phyloP scores from a whole-genome alignment of 2,797 vertebrate genomes.

The Paratrypauchen microcephalus region DNA sequence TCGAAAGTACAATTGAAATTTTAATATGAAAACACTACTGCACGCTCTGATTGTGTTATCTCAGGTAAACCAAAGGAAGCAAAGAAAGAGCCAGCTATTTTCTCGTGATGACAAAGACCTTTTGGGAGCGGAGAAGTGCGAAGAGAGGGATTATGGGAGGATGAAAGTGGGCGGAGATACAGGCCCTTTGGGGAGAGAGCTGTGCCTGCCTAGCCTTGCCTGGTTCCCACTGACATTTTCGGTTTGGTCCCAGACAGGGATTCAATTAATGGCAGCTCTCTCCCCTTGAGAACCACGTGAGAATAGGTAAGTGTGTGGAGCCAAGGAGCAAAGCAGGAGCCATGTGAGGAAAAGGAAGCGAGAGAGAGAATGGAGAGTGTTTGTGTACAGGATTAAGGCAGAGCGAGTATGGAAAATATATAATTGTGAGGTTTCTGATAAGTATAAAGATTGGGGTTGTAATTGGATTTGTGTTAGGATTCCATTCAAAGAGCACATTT shows the following conservation, averaged over 20 bases:
- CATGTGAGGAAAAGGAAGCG: not conserved
- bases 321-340: constrained; percentile 38
- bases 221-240: constrained; percentile 41
- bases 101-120: constrained; percentile 59
- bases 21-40: not conserved
- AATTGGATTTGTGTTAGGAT: not conserved
- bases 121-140: constrained; percentile 43
- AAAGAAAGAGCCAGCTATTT: constrained; percentile 41
- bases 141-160: constrained; percentile 45
- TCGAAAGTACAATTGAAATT: too few relatives aligned
- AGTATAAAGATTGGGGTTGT: not conserved
- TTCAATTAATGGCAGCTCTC: constrained; percentile 63
- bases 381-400: not conserved
- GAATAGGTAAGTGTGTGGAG: constrained; percentile 54
- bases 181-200: constrained; percentile 44
- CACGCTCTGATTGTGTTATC: constrained; percentile 25
- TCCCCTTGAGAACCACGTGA: constrained; percentile 55
- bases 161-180: constrained; percentile 67
- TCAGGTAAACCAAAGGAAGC: constrained; percentile 28
- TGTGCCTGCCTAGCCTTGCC: constrained; percentile 67
- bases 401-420: not conserved
- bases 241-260: constrained; percentile 61
- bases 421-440: not conserved
- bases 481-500: not conserved
- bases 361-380: constrained; percentile 17